A percentile compares a stretch with the other conserved stretches of the same genome.
Evolutionary conservation across 2,113 vertebrate species (phyloP).

Genomic region (Varanus salvator): DNA sequence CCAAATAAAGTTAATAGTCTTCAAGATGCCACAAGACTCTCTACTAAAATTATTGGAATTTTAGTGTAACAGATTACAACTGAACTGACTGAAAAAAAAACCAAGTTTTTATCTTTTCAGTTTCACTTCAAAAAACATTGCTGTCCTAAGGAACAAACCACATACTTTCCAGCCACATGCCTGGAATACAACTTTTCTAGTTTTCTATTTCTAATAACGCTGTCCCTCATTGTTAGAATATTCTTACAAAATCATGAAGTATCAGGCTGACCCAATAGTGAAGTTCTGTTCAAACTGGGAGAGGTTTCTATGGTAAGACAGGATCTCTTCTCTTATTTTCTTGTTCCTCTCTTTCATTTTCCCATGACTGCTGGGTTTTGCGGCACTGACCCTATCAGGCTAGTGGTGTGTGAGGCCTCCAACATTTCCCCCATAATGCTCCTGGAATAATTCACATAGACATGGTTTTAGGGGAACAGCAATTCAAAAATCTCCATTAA

Average conservation of each 20-base stretch:
- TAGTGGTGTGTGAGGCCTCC: neutral
- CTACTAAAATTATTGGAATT: neutral
- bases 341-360: neutral
- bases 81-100: neutral
- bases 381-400: neutral
- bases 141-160: neutral
- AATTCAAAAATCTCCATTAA: neutral
- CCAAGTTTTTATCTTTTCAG: conserved; percentile 34
- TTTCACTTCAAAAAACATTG: conserved; percentile 35
- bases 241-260: neutral
- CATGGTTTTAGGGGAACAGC: neutral
- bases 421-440: neutral
- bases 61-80: neutral
- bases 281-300: neutral
- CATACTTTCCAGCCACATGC: neutral
- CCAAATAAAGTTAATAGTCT: no score
- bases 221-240: neutral
- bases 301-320: neutral
- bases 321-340: neutral
- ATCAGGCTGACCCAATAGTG: neutral
- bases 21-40: no score
- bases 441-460: neutral
- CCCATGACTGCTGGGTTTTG: neutral
- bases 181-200: conserved; percentile 20
- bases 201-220: conserved; percentile 10